Percentiles rank a stretch among this genome's conserved stretches.
Evolutionary conservation across 2,888 invertebrate genomes (phyloP).

Genomic region (Hoplodrina ambigua): DNA sequence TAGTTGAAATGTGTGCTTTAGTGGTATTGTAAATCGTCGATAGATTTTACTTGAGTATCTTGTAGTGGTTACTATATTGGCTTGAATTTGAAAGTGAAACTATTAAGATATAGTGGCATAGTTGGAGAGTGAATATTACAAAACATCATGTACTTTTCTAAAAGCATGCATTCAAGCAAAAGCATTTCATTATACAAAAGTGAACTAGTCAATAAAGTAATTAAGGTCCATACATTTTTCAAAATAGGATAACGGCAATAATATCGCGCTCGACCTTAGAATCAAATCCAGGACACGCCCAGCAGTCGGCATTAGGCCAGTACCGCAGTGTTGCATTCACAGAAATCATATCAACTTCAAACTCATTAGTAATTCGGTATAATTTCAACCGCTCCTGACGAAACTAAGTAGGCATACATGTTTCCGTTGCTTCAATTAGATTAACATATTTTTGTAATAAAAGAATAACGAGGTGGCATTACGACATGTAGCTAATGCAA

Average conservation of each 20-base stretch:
- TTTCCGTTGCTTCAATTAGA: slow-evolving; percentile 20
- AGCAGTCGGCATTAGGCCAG: too few relatives aligned
- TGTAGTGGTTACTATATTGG: too few relatives aligned
- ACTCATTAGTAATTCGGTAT: slow-evolving; percentile 21
- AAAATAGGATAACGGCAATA: too few relatives aligned
- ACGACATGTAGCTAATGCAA: slow-evolving; percentile 38
- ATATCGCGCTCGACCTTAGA: not conserved
- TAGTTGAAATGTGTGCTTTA: slow-evolving; percentile 1
- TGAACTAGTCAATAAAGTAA: too few relatives aligned
- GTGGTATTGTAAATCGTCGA: slow-evolving; percentile 3
- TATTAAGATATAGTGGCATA: too few relatives aligned
- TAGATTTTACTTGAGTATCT: not conserved
- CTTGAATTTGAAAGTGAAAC: too few relatives aligned
- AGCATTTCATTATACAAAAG: too few relatives aligned
- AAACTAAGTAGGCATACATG: slow-evolving; percentile 7
- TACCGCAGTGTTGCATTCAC: not conserved
- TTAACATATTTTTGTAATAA: slow-evolving; percentile 52
- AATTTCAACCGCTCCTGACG: slow-evolving; percentile 25
- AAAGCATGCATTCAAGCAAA: too few relatives aligned
- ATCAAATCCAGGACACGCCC: not conserved
- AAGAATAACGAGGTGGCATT: slow-evolving; percentile 33
- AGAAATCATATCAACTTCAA: slow-evolving; percentile 33
- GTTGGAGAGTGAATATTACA: too few relatives aligned
- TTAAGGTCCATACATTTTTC: too few relatives aligned
- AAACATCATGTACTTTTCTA: too few relatives aligned